Base-by-base conservation (phyloP, 2,797 vertebrate genomes). In the Morus bassanus region DNA sequence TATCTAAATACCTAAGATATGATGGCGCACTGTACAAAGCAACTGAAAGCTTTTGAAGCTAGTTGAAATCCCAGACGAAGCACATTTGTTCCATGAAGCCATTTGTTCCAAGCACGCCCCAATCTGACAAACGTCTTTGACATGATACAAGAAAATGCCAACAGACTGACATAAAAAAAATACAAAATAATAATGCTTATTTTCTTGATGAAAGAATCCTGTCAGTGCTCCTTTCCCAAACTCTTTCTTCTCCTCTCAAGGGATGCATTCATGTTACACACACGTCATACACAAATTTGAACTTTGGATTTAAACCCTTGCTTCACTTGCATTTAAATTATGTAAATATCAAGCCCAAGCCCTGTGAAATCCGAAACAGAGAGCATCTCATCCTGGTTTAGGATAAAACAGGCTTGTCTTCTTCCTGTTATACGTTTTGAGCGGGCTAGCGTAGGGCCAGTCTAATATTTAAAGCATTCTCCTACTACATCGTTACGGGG, bases 311-410 rank as follows among this genome's bases (percentile, higher is more conserved):
- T 95, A 96, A 97, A 93, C 57, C 54, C 31, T 79, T 51, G 82
- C 89, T 92, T 93, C 80, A 37, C 88, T 94, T 76, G 79, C 65
- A 76, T 94, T 93, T 86, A 77, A 81, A 96, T 95, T 91, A 95
- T 73, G 91, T 94, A 96, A 96, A 95, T 96, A 97, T 78, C 94
- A 96, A 95, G 75, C 27, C 43, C 89, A 78, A 92, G 73, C 85
- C 53, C 76, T 93, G 57, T 75, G 89, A 93, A 96, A 93, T 78
- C 76, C 76, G 54, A 89, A 95, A 65, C 53, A 89, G 81, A 87
- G 85, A 88, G 79, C 92, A 93, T 81, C 79, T 88, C 72, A 35
- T 65, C 72, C 82, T 50, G 37, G 22, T 92, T 84, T 41, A 75
- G 82, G 65, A 78, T 63, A 85, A 91, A 96, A 65, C 73, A 88